Percentiles rank a stretch among this genome's conserved stretches.
Conservation (phyloP, 2,888 invertebrate species). For the Ichneumoninae sp. region DNA sequence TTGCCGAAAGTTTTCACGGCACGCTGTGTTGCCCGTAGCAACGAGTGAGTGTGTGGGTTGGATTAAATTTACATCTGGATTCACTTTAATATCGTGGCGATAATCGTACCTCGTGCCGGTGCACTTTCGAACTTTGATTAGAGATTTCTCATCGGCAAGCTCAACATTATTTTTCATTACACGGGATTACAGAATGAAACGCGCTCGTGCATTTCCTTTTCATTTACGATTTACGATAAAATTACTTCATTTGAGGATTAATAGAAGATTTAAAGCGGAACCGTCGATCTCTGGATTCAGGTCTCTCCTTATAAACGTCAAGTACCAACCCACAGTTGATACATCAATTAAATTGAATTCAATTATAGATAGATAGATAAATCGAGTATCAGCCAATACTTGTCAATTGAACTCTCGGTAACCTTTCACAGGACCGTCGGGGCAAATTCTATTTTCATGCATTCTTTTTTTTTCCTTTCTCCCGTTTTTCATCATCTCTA, state of each 20-base stretch:
- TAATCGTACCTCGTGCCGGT: not conserved
- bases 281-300: not conserved
- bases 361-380: no score
- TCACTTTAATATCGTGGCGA: not conserved
- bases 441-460: not conserved
- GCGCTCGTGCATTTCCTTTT: not conserved
- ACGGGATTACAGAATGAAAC: not conserved
- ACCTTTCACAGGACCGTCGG: constrained; percentile 8
- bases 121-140: not conserved
- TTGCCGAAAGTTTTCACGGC: not conserved
- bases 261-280: not conserved
- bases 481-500: constrained; percentile 25
- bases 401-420: constrained; percentile 6
- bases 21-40: not conserved
- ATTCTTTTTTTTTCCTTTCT: constrained; percentile 6
- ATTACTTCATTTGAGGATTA: not conserved
- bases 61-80: constrained; percentile 7
- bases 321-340: not conserved
- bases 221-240: not conserved
- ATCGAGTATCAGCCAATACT: not conserved
- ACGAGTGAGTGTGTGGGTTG: not conserved
- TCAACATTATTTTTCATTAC: not conserved
- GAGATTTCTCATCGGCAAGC: not conserved
- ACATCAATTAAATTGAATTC: no score
- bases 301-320: not conserved